Evolutionary conservation across 2,113 vertebrate genomes (phyloP).

Genomic region (Aptenodytes forsteri): DNA sequence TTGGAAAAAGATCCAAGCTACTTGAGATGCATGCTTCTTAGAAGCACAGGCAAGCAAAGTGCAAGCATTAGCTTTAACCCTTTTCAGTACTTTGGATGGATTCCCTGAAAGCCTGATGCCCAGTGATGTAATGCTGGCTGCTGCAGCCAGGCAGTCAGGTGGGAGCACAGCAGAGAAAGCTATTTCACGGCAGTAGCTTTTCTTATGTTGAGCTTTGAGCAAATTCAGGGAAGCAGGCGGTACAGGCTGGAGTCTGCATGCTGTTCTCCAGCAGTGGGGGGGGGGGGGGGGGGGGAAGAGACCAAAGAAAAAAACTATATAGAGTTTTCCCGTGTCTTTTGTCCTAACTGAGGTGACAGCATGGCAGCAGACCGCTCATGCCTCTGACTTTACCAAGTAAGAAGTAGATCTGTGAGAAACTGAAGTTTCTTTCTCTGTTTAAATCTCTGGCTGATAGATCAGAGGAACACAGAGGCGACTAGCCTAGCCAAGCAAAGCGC

Average conservation of each 20-base stretch:
- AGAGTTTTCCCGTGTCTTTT: not conserved
- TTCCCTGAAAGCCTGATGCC: not conserved
- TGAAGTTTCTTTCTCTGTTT: not conserved
- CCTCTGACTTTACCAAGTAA: not conserved
- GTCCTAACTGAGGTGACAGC: not conserved
- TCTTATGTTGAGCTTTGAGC: not conserved
- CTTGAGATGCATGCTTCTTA: slow-evolving; percentile 49
- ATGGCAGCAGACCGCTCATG: not conserved
- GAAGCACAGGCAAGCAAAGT: not conserved
- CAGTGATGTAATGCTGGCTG: not conserved
- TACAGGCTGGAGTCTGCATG: not conserved
- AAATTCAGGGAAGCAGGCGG: not conserved
- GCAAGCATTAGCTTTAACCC: slow-evolving; percentile 37
- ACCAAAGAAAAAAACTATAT: not conserved
- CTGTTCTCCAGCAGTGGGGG: not conserved
- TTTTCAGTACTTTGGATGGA: not conserved
- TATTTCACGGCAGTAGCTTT: not conserved
- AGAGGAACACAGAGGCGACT: not conserved
- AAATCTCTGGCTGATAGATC: not conserved
- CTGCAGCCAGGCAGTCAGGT: not conserved
- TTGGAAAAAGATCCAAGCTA: slow-evolving; percentile 43
- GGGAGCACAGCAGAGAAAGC: not conserved
- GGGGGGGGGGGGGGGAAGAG: too few species aligned
- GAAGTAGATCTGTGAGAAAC: not conserved
- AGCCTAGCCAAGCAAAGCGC: not conserved